Percentiles rank a stretch among this genome's conserved stretches.
Conservation (phyloP, 2,888 invertebrate genomes). For the Sisyra nigra region DNA sequence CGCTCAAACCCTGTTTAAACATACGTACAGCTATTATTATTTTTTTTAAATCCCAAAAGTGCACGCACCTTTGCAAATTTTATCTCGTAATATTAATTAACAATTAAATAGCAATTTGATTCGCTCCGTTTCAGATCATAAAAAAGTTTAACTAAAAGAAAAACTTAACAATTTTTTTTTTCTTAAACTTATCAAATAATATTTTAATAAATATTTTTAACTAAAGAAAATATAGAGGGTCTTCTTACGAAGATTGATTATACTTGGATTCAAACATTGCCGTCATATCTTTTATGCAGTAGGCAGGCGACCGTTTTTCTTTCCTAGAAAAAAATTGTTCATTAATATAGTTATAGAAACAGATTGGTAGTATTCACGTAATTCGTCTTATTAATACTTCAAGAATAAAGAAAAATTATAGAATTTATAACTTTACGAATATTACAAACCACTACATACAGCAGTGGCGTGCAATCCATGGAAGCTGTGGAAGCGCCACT, state of each 20-base stretch:
- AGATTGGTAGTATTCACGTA: too few relatives aligned
- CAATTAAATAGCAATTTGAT: background rate
- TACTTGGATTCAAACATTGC: constrained; percentile 67
- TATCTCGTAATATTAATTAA: constrained; percentile 4
- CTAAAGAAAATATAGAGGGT: background rate
- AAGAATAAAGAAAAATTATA: too few relatives aligned
- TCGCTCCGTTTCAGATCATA: too few relatives aligned
- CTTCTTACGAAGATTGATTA: constrained; percentile 19
- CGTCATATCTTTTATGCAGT: constrained; percentile 66
- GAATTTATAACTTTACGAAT: too few relatives aligned
- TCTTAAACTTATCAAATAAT: constrained; percentile 1
- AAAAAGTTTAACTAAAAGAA: background rate
- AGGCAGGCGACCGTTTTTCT: constrained; percentile 52
- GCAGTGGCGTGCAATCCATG: too few relatives aligned
- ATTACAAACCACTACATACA: too few relatives aligned
- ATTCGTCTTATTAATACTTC: too few relatives aligned
- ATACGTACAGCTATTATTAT: too few relatives aligned
- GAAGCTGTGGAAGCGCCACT: too few relatives aligned
- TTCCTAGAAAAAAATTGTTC: constrained; percentile 35
- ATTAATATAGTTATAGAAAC: too few relatives aligned
- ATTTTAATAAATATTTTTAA: constrained; percentile 4
- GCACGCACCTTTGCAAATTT: background rate
- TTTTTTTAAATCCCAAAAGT: too few relatives aligned
- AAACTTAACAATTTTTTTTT: background rate
- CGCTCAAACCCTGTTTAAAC: too few relatives aligned